Conservation (phyloP, 1,140 invertebrate species). For the Mesaphorura yosii region DNA sequence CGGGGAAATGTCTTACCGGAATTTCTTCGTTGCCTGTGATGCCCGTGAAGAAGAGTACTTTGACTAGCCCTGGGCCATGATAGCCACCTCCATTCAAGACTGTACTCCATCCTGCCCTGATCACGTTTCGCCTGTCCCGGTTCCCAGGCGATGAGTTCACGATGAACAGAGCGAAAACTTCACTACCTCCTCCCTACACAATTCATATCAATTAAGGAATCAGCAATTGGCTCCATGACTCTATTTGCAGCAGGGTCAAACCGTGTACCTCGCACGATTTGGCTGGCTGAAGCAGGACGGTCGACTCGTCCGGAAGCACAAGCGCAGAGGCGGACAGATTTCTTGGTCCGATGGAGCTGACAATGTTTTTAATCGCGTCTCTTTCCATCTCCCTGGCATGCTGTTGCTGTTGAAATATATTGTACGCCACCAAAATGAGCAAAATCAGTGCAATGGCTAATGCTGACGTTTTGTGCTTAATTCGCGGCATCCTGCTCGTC, state of each 20-base stretch:
- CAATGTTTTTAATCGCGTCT: slow-evolving; percentile 1
- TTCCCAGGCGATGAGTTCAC: slow-evolving; percentile 25
- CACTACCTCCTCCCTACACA: slow-evolving; percentile 13
- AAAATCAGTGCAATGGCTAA: neutral
- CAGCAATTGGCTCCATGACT: neutral
- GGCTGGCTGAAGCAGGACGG: slow-evolving; percentile 10
- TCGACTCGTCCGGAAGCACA: slow-evolving; percentile 13
- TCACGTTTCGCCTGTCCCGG: slow-evolving; percentile 10
- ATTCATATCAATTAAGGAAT: neutral
- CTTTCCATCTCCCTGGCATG: too few species aligned
- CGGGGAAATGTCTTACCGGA: neutral
- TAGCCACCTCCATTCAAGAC: neutral
- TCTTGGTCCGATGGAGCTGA: slow-evolving; percentile 6
- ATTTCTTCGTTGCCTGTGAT: neutral
- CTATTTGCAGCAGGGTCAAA: neutral
- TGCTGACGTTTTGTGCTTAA: neutral
- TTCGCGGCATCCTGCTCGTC: neutral
- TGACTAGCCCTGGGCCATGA: neutral
- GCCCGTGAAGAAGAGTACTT: slow-evolving; percentile 15
- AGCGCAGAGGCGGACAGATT: slow-evolving; percentile 3
- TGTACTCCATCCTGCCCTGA: slow-evolving; percentile 10
- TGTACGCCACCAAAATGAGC: neutral
- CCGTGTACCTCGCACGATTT: slow-evolving; percentile 6
- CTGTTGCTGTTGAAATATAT: neutral
- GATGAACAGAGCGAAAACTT: slow-evolving; percentile 17